phyloP scores from a whole-genome alignment of 1,140 invertebrate genomes.

The Tetramorium simillimum region DNA sequence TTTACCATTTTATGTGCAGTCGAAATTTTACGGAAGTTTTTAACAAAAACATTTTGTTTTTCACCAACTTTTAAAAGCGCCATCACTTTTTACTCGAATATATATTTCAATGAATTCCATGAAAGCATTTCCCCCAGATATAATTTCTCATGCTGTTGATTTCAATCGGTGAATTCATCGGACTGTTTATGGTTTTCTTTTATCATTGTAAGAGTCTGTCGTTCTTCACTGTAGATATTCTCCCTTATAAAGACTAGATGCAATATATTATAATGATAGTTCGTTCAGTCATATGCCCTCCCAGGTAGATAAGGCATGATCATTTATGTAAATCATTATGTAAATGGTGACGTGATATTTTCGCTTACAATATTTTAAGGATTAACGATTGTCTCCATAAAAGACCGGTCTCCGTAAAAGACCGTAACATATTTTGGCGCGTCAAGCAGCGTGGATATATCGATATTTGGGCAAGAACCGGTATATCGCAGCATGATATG shows the following conservation, averaged over 20 bases:
- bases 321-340: slow-evolving; percentile 1
- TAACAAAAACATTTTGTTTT: background rate
- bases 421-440: slow-evolving; percentile 6
- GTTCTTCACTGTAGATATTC: background rate
- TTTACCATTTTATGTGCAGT: background rate
- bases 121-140: background rate
- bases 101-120: background rate
- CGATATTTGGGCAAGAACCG: slow-evolving; percentile 15
- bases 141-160: background rate
- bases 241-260: background rate
- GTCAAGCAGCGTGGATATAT: background rate
- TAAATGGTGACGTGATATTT: background rate
- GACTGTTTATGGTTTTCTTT: background rate
- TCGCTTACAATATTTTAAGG: background rate
- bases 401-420: background rate
- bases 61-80: background rate
- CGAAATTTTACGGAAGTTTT: background rate
- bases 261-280: background rate
- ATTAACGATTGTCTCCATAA: slow-evolving; percentile 33
- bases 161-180: background rate
- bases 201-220: background rate
- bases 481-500: slow-evolving; percentile 21
- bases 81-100: background rate
- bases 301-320: background rate
- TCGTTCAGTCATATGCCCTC: background rate